phyloP scores from a whole-genome alignment of 2,888 invertebrate species.

The Ornithoptera alexandrae region DNA sequence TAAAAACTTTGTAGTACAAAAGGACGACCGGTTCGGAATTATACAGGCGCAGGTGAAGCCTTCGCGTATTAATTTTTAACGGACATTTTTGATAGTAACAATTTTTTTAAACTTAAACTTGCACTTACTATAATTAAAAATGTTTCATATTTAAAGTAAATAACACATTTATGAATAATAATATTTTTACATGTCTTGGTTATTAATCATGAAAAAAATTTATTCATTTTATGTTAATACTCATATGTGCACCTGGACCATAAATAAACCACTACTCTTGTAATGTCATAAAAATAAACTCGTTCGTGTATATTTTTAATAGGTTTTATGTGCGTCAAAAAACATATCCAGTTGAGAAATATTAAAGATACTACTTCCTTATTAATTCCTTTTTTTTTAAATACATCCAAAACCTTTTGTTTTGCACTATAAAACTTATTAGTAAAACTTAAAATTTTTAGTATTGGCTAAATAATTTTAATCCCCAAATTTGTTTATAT shows the following conservation, averaged over 20 bases:
- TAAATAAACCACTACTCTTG: conserved; percentile 2
- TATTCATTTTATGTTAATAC: too few species aligned
- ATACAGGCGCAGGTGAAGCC: not conserved
- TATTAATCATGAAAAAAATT: too few species aligned
- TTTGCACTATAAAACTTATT: too few species aligned
- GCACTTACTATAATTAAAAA: not conserved
- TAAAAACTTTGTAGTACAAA: conserved; percentile 24
- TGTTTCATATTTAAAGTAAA: not conserved
- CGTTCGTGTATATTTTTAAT: not conserved
- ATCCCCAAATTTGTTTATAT: too few species aligned
- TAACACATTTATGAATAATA: not conserved
- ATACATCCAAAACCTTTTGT: too few species aligned
- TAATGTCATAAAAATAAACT: conserved; percentile 4
- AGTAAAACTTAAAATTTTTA: too few species aligned
- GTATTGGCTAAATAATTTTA: too few species aligned
- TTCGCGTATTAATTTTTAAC: not conserved
- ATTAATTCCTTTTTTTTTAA: not conserved
- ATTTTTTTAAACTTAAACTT: too few species aligned
- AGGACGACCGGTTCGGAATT: conserved; percentile 8
- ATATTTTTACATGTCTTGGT: too few species aligned
- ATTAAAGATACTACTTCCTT: not conserved
- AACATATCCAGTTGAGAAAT: not conserved
- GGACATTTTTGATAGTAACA: too few species aligned
- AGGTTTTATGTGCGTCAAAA: not conserved
- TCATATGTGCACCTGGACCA: not conserved